A percentile compares a stretch with the other conserved stretches of the same genome.
These are phyloP conservation scores for Alloscopus bannaensis DNA, from an alignment of 2,888 invertebrate species.

Conservation along the genomic window DNA sequence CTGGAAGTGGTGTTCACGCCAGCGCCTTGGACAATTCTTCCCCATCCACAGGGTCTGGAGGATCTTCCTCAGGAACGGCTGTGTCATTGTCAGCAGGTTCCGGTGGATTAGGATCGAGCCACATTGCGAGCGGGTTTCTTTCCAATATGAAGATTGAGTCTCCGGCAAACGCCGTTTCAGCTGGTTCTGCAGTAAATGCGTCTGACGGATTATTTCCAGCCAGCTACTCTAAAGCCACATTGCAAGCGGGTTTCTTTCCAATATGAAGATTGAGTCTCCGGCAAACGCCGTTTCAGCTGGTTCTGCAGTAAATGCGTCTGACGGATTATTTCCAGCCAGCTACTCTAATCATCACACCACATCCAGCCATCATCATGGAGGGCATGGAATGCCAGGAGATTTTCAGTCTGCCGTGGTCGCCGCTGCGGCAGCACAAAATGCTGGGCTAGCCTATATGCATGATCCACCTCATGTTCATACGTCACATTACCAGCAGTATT, in stretches of 20 bases:
- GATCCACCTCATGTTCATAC: conserved; percentile 68
- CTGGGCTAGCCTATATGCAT: conserved; percentile 67
- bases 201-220: conserved; percentile 40
- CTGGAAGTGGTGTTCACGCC: conserved; percentile 10
- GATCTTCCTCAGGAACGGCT: conserved; percentile 25
- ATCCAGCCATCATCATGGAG: conserved; percentile 52
- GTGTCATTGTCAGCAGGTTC: conserved; percentile 35
- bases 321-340: conserved; percentile 36
- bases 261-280: conserved; percentile 57
- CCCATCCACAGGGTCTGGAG: conserved; percentile 17
- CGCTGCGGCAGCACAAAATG: conserved; percentile 56
- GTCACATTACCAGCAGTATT: conserved; percentile 71
- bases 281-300: conserved; percentile 55
- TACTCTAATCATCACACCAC: conserved; percentile 51
- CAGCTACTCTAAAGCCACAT: too few species aligned
- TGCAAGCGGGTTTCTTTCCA: conserved; percentile 41
- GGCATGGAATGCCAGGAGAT: conserved; percentile 62
- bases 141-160: conserved; percentile 61
- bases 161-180: not conserved
- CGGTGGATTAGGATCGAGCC: conserved; percentile 35
- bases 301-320: conserved; percentile 43
- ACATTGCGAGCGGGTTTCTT: conserved; percentile 33
- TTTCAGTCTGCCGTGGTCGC: conserved; percentile 65
- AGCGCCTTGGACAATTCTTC: conserved; percentile 16
- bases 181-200: conserved; percentile 30